These are phyloP conservation scores for Geophilus truncorum DNA, from an alignment of 2,888 invertebrate genomes.

Conservation along the genomic window DNA sequence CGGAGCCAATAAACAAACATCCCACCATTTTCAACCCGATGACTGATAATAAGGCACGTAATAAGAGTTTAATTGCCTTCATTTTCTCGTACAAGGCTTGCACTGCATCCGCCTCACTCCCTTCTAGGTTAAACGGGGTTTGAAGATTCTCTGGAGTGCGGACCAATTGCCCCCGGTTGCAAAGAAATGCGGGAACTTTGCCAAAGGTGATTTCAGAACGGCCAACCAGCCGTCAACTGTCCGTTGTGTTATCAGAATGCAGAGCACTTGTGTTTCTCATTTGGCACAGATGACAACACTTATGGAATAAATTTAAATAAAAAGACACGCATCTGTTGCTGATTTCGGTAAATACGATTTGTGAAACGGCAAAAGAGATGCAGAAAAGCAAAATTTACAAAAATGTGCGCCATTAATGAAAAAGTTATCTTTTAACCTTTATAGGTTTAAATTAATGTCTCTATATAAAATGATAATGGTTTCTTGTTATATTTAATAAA, in stretches of 20 bases:
- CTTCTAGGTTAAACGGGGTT: neutral
- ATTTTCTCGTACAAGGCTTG: neutral
- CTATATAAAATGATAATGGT: too few relatives aligned
- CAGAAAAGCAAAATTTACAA: too few relatives aligned
- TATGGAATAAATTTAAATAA: too few relatives aligned
- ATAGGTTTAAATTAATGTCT: too few relatives aligned
- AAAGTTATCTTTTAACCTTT: too few relatives aligned
- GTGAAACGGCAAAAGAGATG: too few relatives aligned
- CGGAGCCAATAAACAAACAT: neutral
- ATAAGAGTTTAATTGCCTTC: neutral
- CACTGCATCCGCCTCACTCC: neutral
- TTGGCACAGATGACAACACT: neutral
- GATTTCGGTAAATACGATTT: too few relatives aligned
- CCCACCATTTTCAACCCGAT: neutral
- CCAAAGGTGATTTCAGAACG: neutral
- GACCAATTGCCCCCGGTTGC: neutral
- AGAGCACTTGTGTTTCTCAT: neutral
- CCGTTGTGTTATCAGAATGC: neutral
- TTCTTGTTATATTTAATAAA: too few relatives aligned
- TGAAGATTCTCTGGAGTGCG: neutral
- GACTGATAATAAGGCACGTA: neutral
- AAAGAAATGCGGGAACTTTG: neutral
- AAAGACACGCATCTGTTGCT: too few relatives aligned
- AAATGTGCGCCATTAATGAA: too few relatives aligned
- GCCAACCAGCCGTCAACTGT: neutral